These are phyloP conservation scores for Balearica regulorum DNA, from an alignment of 2,797 vertebrate species.

Conservation along the genomic window DNA sequence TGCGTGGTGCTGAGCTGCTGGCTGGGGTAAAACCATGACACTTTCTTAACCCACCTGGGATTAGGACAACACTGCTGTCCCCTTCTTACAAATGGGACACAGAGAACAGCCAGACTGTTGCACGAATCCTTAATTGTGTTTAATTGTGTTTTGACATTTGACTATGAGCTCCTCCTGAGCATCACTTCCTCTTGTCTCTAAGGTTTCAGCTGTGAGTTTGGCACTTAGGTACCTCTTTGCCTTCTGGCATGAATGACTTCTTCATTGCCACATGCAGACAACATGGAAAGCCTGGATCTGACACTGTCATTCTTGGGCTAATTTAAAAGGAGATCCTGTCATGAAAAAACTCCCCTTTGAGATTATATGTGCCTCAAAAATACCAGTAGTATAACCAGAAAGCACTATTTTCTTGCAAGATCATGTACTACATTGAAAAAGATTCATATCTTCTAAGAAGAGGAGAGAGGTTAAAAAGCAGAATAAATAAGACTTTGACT, in stretches of 20 bases:
- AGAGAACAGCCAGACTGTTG: background rate
- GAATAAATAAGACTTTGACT: background rate
- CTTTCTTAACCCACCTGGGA: background rate
- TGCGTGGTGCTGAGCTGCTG: no score
- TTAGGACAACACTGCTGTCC: background rate
- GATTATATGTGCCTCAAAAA: background rate
- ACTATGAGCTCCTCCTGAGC: background rate
- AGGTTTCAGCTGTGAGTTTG: background rate
- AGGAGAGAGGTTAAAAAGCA: background rate
- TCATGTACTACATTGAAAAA: background rate
- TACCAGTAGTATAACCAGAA: background rate
- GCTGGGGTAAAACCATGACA: no score
- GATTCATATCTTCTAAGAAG: background rate
- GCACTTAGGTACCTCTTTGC: background rate
- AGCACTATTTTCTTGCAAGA: background rate
- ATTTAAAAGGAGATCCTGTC: background rate
- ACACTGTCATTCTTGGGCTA: background rate
- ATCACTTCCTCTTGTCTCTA: background rate
- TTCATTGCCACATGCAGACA: background rate
- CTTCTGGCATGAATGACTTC: background rate
- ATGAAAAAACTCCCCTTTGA: background rate
- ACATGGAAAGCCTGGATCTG: background rate
- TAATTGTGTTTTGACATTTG: background rate
- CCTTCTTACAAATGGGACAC: background rate
- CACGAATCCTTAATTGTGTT: background rate